These are phyloP conservation scores for Incurvaria masculella DNA, from an alignment of 2,888 invertebrate genomes.

Conservation along the genomic window DNA sequence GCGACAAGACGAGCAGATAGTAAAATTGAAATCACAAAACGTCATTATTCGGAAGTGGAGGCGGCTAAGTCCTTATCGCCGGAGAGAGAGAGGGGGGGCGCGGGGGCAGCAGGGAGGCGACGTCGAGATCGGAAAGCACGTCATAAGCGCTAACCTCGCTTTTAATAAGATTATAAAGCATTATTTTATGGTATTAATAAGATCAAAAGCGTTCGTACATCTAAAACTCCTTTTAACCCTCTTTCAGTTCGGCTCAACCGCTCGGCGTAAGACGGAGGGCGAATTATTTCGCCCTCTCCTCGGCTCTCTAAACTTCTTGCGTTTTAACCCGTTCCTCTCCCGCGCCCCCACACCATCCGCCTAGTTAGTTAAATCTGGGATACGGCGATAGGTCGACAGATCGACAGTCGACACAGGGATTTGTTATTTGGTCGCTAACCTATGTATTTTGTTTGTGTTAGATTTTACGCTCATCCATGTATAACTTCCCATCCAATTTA, in stretches of 20 bases:
- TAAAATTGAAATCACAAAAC: not conserved
- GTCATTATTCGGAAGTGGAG: not conserved
- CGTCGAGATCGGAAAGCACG: conserved; percentile 20
- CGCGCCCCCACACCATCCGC: conserved; percentile 27
- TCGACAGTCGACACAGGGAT: not conserved
- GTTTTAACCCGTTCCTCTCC: conserved; percentile 14
- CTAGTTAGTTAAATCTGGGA: not conserved
- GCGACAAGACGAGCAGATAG: not conserved
- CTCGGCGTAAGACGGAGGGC: conserved; percentile 48
- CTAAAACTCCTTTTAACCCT: conserved; percentile 59
- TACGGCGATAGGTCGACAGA: not conserved
- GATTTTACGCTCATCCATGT: no score
- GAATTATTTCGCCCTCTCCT: not conserved
- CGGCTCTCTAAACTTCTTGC: not conserved
- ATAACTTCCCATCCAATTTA: no score
- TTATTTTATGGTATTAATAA: conserved; percentile 74
- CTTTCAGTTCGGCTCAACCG: conserved; percentile 39
- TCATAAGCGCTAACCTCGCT: conserved; percentile 63
- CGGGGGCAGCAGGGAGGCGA: not conserved
- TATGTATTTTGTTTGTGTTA: no score
- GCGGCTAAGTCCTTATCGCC: not conserved
- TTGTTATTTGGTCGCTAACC: no score
- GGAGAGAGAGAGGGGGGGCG: not conserved
- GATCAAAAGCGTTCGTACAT: conserved; percentile 68
- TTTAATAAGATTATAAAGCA: conserved; percentile 74